Evolutionary conservation across 2,113 vertebrate genomes (phyloP), one percentile per base, ranked within the genome.

Genomic region (Tor tambroides): DNA sequence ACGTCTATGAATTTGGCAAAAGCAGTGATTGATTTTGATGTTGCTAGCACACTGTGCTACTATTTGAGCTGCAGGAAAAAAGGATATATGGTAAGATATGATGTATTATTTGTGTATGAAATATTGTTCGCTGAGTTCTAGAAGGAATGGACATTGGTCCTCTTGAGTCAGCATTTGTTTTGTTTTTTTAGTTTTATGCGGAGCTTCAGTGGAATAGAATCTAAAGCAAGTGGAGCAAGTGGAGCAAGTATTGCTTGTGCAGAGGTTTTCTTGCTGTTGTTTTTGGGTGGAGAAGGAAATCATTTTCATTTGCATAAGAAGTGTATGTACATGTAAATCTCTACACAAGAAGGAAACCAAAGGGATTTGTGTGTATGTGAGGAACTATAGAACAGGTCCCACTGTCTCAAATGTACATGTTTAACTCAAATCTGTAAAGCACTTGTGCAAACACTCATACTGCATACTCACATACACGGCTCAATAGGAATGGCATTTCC

Each of bases 231-330:
- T 69, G 41, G 11, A 43, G 11, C 41, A 43, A 43, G 49, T 69
- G 65, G 28, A 69, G 49, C 49, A 69, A 30, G 65, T 69, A 69
- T 32, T 69, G 65, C 65, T 26, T 35, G 65, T 15, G 65, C 21
- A 67, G 26, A 23, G 41, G 30, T 32, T 32, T 54, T 65, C 21
- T 32, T 17, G 46, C 15, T 59, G 26, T 65, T 54, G n/a, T 49
- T 71, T 30, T 17, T 41, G 54, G 72, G 35, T 38, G 51, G 28
- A 71, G 46, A 51, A 87, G 81, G 75, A 85, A 87, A 88, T 74
- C 9, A 9, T 10, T 69, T 69, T n/a, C 41, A 26, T 61, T 82
- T 76, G 77, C 41, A 81, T 81, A 14, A 63, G 51, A 77, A 61
- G 71, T 74, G n/a, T n/a, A 51, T 63, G 17, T 19, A 63, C 23